Base-by-base conservation (phyloP, 2,888 invertebrate genomes). In the Amblyjoppa fuscipennis region DNA sequence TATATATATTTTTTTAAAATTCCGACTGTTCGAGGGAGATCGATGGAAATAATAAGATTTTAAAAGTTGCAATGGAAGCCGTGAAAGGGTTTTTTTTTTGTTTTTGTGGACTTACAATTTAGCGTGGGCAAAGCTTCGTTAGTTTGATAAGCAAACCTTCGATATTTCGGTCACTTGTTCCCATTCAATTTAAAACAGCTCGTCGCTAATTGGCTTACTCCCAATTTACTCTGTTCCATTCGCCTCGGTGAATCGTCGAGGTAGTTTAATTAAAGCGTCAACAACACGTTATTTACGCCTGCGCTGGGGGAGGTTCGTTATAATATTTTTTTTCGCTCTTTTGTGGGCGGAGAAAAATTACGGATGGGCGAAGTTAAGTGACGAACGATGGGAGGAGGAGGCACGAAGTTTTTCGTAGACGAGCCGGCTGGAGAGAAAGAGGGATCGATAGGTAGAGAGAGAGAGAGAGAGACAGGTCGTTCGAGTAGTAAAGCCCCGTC, bases 401-500 rank as follows among this genome's bases (percentile, higher is more conserved):
- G 41, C 25, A 64, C 6, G 28, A 64, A 69, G 68, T 78, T 82
- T 82, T 85, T 81, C 34, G n/a, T 68, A 71, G 73, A 76, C 31
- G 28, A 83, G 76, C 41, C 9, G 6, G 61, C 3, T 6, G 13
- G 41, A 53, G 38, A 73, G 77, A 49, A 16, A 49, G 45, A 49
- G 16, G 45, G 16, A 16, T 49, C 3, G 45, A 3, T 16, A 4
- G 45, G 16, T 49, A 49, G 45, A 49, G 11, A 59, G 76, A 13
- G 73, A 51, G 61, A 28, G 45, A 77, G 84, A 81, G 49, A 78
- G 84, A 81, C 45, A 53, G 61, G 68, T 82, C 74, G 79, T 79
- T 85, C 79, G 79, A 85, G 85, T 76, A 76, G 75, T 80, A 83
- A 85, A 82, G 71, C 85, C 79, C 68, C 68, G 82, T 85, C 79